A percentile compares a stretch with the other conserved stretches of the same genome.
phyloP scores from a whole-genome alignment of 2,797 vertebrate genomes.

The Clarias pachynema region DNA sequence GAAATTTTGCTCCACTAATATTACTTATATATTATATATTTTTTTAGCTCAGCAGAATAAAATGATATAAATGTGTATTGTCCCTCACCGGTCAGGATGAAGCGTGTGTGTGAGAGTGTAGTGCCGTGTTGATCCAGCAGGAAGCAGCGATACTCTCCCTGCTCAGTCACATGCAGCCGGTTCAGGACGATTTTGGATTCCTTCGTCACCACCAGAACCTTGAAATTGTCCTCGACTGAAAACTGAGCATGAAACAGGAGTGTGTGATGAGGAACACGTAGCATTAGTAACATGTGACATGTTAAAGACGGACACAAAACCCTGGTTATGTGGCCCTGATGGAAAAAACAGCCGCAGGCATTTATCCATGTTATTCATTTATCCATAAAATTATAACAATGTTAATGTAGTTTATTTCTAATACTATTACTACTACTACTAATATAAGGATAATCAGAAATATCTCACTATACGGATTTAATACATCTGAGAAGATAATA shows the following conservation, averaged over 20 bases:
- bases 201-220: slow-evolving; percentile 66
- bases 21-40: background rate
- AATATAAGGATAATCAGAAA: background rate
- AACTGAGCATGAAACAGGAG: slow-evolving; percentile 23
- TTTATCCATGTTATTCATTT: background rate
- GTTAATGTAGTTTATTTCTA: background rate
- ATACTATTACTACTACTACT: background rate
- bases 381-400: background rate
- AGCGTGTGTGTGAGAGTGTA: slow-evolving; percentile 65
- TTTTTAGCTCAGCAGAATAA: background rate
- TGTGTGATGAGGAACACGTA: background rate
- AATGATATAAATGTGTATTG: background rate
- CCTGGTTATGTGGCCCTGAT: background rate
- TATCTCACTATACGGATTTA: background rate
- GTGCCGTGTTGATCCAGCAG: slow-evolving; percentile 61
- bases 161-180: slow-evolving; percentile 68
- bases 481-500: no score
- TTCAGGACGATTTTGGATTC: slow-evolving; percentile 73
- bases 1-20: background rate
- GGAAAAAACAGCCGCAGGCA: background rate
- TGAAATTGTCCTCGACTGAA: slow-evolving; percentile 58
- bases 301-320: background rate
- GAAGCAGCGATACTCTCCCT: slow-evolving; percentile 72
- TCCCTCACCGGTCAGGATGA: slow-evolving; percentile 66
- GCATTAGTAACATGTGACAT: background rate